phyloP scores from a whole-genome alignment of 2,797 vertebrate genomes.

The Peromyscus aztecus region DNA sequence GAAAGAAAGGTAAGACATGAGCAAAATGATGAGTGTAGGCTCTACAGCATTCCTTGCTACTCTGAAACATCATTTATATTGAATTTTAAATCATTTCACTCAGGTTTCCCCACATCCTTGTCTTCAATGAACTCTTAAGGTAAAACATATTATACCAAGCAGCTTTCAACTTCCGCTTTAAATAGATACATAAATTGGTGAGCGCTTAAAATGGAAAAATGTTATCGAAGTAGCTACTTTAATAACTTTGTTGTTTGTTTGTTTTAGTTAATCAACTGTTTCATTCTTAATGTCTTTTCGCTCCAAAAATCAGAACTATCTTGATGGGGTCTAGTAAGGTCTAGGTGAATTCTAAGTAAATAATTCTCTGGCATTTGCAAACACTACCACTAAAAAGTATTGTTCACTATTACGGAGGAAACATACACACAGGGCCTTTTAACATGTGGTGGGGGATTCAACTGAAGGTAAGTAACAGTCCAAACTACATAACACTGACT shows the following conservation, averaged over 20 bases:
- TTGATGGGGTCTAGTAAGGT: not conserved
- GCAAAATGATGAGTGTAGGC: not conserved
- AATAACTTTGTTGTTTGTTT: conserved; percentile 26
- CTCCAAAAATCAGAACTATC: conserved; percentile 6
- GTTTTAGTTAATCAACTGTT: not conserved
- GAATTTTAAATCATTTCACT: conserved; percentile 54
- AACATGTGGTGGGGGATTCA: not conserved
- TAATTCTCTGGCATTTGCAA: not conserved
- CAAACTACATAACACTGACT: not conserved
- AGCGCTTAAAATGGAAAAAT: not conserved
- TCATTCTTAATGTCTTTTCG: conserved; percentile 23
- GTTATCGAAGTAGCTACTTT: conserved; percentile 3
- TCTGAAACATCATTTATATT: conserved; percentile 18
- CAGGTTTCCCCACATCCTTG: not conserved
- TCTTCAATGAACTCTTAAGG: not conserved
- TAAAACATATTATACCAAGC: not conserved
- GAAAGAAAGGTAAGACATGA: not conserved
- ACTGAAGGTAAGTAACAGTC: conserved; percentile 19
- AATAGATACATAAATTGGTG: not conserved
- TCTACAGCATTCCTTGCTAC: not conserved
- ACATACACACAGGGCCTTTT: conserved; percentile 7
- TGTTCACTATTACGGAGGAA: not conserved
- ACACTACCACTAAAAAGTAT: not conserved
- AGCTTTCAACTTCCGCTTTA: not conserved
- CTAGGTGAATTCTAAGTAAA: conserved; percentile 33